Base-by-base conservation (phyloP, 2,113 vertebrate species). In the Phalacrocorax carbo region DNA sequence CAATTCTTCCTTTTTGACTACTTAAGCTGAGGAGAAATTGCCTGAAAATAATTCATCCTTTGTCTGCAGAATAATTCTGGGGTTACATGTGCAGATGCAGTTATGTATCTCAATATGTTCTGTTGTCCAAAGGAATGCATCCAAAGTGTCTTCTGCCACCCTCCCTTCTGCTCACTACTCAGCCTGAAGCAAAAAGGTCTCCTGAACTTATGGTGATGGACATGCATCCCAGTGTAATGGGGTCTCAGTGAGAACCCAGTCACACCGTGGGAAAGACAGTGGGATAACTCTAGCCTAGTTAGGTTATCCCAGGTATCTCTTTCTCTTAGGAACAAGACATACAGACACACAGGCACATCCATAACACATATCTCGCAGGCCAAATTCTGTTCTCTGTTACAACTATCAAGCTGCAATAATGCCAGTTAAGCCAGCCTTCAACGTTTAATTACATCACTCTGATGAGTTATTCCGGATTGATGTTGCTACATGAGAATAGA, bases 21-120 rank as follows among this genome's bases (percentile, higher is more conserved):
- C 57, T 95, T 79, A 78, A 86, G 46, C 30, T 73, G 15, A 89
- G 48, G 40, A 73, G 26, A 89, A 68, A 90, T 95, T 95, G 97
- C 55, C 79, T 90, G 75, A 96, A 96, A 94, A 94, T 83, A 69
- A 90, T 82, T 69, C 40, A 86, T 64, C 57, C 38, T 77, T 82
- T 85, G 15, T 77, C 70, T 83, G 62, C 25, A 80, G 82, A 95
- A 75, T 62, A 48, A 44, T 54, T 92, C 75, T 61, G 52, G 49
- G 82, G 46, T 52, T 70, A 94, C 55, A 11, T 32, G 38, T 95
- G 65, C 80, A 93, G 49, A 15, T 5, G 54, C 46, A 68, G 7
- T 51, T 73, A 66, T 29, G 26, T 70, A 80, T 76, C 48, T 73
- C 54, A 73, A 4, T 64, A 68, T 69, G 18, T 51, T 46, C 83